Evolutionary conservation across 1,140 invertebrate species (phyloP).

Genomic region (Drosophila sechellia): DNA sequence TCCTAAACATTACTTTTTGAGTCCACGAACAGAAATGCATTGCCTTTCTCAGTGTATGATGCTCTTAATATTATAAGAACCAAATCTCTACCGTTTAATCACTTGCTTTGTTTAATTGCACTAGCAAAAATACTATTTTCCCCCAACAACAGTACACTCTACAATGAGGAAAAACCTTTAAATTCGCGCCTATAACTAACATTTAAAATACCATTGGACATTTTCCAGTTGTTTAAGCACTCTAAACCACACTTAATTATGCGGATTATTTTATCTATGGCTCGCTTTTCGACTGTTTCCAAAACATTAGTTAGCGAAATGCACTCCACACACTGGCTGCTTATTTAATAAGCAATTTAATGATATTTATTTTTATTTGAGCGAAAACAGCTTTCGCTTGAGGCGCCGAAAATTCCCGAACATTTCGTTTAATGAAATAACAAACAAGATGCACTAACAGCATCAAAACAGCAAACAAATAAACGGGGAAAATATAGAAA

Average conservation of each 20-base stretch:
- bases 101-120: no score
- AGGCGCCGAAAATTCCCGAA: constrained; percentile 44
- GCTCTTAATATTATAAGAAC: no score
- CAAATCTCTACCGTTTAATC: no score
- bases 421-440: constrained; percentile 82
- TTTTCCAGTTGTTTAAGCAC: not conserved
- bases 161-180: not conserved
- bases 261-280: constrained; percentile 37
- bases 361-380: constrained; percentile 71
- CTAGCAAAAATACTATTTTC: no score
- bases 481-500: constrained; percentile 13
- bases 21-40: no score
- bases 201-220: not conserved
- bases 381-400: constrained; percentile 15
- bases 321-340: constrained; percentile 17
- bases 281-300: constrained; percentile 21
- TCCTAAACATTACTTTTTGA: no score
- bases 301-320: constrained; percentile 56
- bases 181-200: not conserved
- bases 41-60: no score
- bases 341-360: constrained; percentile 70
- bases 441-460: constrained; percentile 64
- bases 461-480: constrained; percentile 65
- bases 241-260: constrained; percentile 14
- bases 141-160: not conserved